A percentile compares a stretch with the other conserved stretches of the same genome.
phyloP scores from a whole-genome alignment of 2,888 invertebrate genomes.

The Amiota mariae region DNA sequence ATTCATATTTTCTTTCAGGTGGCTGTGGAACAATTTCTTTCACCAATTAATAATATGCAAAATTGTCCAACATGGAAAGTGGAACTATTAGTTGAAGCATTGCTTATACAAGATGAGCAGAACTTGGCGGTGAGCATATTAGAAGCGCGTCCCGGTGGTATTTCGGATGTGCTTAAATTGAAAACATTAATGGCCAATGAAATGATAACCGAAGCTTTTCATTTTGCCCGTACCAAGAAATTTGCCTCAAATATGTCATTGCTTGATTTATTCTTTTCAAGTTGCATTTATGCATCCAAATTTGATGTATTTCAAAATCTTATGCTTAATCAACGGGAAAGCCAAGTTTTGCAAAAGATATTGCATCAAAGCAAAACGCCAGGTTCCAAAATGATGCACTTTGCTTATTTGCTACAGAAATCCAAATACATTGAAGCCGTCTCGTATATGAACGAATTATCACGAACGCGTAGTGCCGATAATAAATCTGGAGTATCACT shows the following conservation, averaged over 20 bases:
- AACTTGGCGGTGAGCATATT: slow-evolving; percentile 65
- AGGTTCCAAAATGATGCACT: slow-evolving; percentile 65
- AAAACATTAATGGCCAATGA: slow-evolving; percentile 69
- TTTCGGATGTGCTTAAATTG: slow-evolving; percentile 61
- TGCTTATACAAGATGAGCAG: slow-evolving; percentile 60
- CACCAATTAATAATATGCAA: slow-evolving; percentile 60
- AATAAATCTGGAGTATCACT: not conserved
- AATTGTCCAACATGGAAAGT: slow-evolving; percentile 67
- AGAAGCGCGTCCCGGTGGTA: slow-evolving; percentile 57
- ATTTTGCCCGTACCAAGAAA: slow-evolving; percentile 65
- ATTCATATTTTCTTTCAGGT: slow-evolving; percentile 43
- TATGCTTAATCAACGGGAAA: slow-evolving; percentile 66
- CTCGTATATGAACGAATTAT: slow-evolving; percentile 68
- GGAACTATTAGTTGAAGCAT: slow-evolving; percentile 64
- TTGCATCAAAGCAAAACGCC: slow-evolving; percentile 59
- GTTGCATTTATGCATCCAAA: slow-evolving; percentile 61
- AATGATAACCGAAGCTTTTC: slow-evolving; percentile 70
- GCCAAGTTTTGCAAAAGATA: slow-evolving; percentile 64
- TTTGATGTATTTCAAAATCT: slow-evolving; percentile 67
- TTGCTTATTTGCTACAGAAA: slow-evolving; percentile 70
- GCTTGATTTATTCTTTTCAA: slow-evolving; percentile 65
- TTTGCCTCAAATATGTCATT: slow-evolving; percentile 61
- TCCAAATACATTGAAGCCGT: slow-evolving; percentile 72
- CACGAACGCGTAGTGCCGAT: slow-evolving; percentile 39
- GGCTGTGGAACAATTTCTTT: slow-evolving; percentile 67